phyloP scores from a whole-genome alignment of 2,888 invertebrate species.

The Lepidochrysops patricia region DNA sequence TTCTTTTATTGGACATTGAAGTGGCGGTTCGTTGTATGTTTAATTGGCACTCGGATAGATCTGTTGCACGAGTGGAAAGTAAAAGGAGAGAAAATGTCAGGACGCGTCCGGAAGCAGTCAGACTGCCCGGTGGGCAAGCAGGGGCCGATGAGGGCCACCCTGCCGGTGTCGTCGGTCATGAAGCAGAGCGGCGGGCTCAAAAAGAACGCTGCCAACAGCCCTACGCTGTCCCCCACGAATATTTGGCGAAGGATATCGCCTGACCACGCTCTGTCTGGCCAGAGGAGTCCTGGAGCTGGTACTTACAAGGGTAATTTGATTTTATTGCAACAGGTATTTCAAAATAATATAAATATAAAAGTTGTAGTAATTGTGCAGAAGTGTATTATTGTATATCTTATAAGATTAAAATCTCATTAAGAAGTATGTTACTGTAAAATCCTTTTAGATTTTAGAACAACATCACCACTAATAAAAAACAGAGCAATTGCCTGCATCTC shows the following conservation, averaged over 20 bases:
- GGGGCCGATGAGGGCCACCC: constrained; percentile 84
- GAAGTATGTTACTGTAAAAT: too few relatives aligned
- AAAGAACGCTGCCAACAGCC: constrained; percentile 76
- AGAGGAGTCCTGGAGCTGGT: constrained; percentile 82
- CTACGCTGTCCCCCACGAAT: constrained; percentile 79
- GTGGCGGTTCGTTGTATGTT: constrained; percentile 32
- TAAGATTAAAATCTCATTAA: too few relatives aligned
- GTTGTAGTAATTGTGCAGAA: too few relatives aligned
- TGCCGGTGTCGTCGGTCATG: constrained; percentile 83
- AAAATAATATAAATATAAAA: too few relatives aligned
- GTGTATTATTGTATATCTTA: too few relatives aligned
- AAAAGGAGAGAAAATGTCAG: constrained; percentile 63
- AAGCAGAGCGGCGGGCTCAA: constrained; percentile 77
- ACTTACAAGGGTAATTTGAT: constrained; percentile 78
- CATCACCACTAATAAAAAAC: too few relatives aligned
- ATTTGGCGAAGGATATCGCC: constrained; percentile 81
- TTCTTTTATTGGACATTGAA: constrained; percentile 46
- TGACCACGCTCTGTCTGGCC: constrained; percentile 80
- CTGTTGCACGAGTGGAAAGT: constrained; percentile 32
- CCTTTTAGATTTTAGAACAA: too few relatives aligned
- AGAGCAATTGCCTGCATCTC: too few relatives aligned
- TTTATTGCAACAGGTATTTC: background rate
- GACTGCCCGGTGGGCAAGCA: constrained; percentile 75
- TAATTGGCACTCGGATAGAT: constrained; percentile 33
- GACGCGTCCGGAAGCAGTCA: constrained; percentile 79